Conservation (phyloP, 2,797 vertebrate species). For the Channa striata region DNA sequence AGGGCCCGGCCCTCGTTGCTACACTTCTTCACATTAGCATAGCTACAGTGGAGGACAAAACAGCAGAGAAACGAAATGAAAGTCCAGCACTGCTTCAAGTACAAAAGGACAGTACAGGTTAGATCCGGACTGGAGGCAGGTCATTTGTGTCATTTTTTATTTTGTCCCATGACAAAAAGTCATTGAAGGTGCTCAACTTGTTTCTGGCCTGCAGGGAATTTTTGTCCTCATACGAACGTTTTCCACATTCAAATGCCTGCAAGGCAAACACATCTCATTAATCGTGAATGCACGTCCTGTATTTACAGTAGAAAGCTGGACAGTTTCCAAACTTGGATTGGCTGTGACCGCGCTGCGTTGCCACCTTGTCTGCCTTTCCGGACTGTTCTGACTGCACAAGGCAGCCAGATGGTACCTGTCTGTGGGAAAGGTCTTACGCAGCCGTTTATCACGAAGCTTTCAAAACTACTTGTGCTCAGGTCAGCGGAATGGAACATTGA, state of each 20-base stretch:
- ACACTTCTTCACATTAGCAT: slow-evolving; percentile 99
- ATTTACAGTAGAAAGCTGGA: background rate
- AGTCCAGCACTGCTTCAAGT: background rate
- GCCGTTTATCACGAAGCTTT: background rate
- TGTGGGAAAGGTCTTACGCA: background rate
- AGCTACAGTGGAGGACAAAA: slow-evolving; percentile 77
- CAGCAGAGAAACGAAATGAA: background rate
- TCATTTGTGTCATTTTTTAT: background rate
- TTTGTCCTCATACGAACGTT: background rate
- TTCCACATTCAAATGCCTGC: background rate
- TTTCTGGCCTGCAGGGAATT: background rate
- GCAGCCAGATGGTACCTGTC: background rate
- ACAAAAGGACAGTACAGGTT: background rate
- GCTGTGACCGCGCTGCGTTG: background rate
- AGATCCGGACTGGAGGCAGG: background rate
- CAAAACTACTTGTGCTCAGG: background rate
- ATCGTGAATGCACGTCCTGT: background rate
- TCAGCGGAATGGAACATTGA: background rate
- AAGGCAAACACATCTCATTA: background rate
- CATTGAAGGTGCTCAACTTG: background rate
- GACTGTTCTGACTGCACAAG: background rate
- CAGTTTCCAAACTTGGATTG: background rate
- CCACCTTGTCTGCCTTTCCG: slow-evolving; percentile 1
- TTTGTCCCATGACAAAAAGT: background rate
- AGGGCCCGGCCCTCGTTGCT: slow-evolving; percentile 98